Evolutionary conservation across 2,888 invertebrate genomes (phyloP).

Genomic region (Agrypnus murinus): DNA sequence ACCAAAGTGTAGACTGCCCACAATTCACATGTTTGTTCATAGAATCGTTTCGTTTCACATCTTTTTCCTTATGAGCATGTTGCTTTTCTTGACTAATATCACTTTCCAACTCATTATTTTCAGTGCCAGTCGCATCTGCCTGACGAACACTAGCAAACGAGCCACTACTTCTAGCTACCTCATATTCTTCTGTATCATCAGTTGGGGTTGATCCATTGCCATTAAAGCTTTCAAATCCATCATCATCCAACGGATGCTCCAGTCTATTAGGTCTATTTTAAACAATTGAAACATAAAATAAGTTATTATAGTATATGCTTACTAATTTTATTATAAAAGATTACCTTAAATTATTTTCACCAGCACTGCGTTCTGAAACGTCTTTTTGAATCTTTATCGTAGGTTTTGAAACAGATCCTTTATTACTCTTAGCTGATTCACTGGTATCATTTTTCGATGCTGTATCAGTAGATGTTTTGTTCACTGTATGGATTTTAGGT

Average conservation of each 20-base stretch:
- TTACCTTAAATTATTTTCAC: neutral
- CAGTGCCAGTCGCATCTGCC: slow-evolving; percentile 28
- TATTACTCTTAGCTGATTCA: slow-evolving; percentile 36
- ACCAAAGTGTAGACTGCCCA: neutral
- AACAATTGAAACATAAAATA: slow-evolving; percentile 1
- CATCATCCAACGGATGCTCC: slow-evolving; percentile 76
- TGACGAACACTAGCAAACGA: slow-evolving; percentile 17
- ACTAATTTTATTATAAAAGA: slow-evolving; percentile 1
- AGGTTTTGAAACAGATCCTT: slow-evolving; percentile 26
- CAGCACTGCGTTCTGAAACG: neutral
- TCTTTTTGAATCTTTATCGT: slow-evolving; percentile 17
- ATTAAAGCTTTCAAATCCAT: slow-evolving; percentile 90
- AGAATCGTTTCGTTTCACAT: neutral
- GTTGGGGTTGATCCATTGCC: slow-evolving; percentile 82
- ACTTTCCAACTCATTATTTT: slow-evolving; percentile 39
- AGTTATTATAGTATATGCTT: neutral
- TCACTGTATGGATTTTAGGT: slow-evolving; percentile 17
- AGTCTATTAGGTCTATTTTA: slow-evolving; percentile 4
- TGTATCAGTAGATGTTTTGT: slow-evolving; percentile 19
- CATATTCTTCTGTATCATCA: slow-evolving; percentile 54
- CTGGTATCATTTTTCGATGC: slow-evolving; percentile 33
- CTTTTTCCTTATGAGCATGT: neutral
- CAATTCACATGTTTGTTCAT: neutral
- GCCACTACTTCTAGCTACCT: slow-evolving; percentile 24
- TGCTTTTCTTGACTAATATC: slow-evolving; percentile 41